phyloP scores from a whole-genome alignment of 2,888 invertebrate genomes.

The Corythucha ciliata region DNA sequence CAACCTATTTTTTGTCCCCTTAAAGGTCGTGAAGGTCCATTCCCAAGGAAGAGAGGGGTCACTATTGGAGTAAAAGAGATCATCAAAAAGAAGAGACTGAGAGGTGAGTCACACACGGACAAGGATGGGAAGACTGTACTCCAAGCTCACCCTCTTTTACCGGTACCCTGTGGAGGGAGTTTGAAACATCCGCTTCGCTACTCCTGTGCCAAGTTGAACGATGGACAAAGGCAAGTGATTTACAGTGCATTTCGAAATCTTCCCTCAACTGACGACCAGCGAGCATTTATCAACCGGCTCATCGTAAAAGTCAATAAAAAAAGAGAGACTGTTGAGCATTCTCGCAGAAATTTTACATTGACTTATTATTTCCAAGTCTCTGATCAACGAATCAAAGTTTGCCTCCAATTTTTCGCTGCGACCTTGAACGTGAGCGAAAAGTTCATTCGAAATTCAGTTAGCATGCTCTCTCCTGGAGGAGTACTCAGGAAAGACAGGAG shows the following conservation, averaged over 20 bases:
- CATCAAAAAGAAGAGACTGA: neutral
- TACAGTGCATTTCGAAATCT: too few relatives aligned
- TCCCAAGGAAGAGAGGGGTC: slow-evolving; percentile 7
- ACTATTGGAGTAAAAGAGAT: slow-evolving; percentile 1
- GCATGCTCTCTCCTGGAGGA: neutral
- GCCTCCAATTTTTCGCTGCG: neutral
- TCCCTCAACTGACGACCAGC: slow-evolving; percentile 16
- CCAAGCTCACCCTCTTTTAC: neutral
- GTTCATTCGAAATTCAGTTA: neutral
- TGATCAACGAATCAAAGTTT: too few relatives aligned
- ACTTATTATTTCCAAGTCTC: neutral
- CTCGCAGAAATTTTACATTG: neutral
- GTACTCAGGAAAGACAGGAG: slow-evolving; percentile 2
- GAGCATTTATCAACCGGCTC: too few relatives aligned
- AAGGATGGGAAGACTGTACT: neutral
- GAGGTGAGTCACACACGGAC: slow-evolving; percentile 5
- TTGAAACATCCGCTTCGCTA: neutral
- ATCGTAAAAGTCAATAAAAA: too few relatives aligned
- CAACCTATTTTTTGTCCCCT: slow-evolving; percentile 1
- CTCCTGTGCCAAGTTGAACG: slow-evolving; percentile 3
- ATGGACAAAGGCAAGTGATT: too few relatives aligned
- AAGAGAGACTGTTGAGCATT: neutral
- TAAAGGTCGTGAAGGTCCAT: neutral
- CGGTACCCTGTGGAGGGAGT: neutral
- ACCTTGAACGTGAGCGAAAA: slow-evolving; percentile 2